Base-by-base conservation (phyloP, 2,797 vertebrate species). In the Nannoperca australis region DNA sequence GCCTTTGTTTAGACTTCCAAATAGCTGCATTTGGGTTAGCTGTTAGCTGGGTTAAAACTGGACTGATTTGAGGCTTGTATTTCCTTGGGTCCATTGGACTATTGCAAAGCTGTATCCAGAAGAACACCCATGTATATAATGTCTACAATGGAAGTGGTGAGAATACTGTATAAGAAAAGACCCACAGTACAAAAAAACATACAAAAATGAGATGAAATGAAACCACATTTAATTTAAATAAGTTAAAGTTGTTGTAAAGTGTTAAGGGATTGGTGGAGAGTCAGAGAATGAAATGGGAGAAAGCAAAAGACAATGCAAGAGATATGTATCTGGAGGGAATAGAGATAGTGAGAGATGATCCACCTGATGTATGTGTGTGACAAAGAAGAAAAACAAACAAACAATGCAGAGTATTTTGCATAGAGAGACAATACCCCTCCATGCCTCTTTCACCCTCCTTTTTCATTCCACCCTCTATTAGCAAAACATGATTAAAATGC, bases 401-500 rank as follows among this genome's bases (percentile, higher is more conserved):
- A 94, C 91, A 93, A 86, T 88, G 89, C 78, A 77, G 72, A 81
- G 76, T 73, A 62, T 87, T 92, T 93, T 93, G 89, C 89, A 91
- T 79, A 90, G 86, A 82, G 84, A 92, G 82, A 95, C 91, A 95
- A 93, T 91, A 88, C 73, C 78, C 76, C 73, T 84, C 78, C 88
- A 81, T 90, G 84, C 81, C 84, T 89, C 88, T 87, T 92, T 93
- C 84, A 91, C 88, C 90, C 82, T 89, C 87, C 81, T 87, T 89
- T 86, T 88, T 82, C 69, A 85, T 85, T 89, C 88, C 86, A 85
- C 82, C 86, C 89, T 89, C 91, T 92, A 94, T 94, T 95, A 95
- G 91, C 89, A 87, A 94, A 94, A 95, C 93, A 92, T 93, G 94
- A 95, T 95, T 95, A 95, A 95, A 95, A 95, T 95, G 93, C 94